A percentile compares a stretch with the other conserved stretches of the same genome.
phyloP scores from a whole-genome alignment of 2,797 vertebrate species.

The Muraenolepis orangiensis region DNA sequence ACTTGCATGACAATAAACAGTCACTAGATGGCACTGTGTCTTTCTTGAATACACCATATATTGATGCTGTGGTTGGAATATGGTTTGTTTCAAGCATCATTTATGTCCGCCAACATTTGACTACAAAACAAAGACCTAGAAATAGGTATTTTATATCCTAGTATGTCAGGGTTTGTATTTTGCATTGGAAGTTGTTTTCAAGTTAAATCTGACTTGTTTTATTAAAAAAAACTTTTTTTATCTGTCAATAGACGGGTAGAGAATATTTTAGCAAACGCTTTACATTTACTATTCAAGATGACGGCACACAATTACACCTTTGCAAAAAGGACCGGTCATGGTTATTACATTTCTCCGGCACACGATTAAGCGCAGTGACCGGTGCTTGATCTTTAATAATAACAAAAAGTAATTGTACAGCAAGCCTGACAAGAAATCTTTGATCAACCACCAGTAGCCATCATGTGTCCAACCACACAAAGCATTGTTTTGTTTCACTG shows the following conservation, averaged over 20 bases:
- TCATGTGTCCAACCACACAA: slow-evolving; percentile 47
- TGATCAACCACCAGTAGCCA: slow-evolving; percentile 55
- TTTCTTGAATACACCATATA: slow-evolving; percentile 20
- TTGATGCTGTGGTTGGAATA: slow-evolving; percentile 1
- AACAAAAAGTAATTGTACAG: slow-evolving; percentile 30
- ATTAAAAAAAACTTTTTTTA: too few relatives aligned
- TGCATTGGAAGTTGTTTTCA: not conserved
- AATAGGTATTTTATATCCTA: not conserved
- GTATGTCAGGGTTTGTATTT: not conserved
- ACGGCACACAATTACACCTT: not conserved
- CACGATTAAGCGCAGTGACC: not conserved
- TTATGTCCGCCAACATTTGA: not conserved
- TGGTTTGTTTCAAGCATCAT: slow-evolving; percentile 3
- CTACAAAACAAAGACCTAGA: not conserved
- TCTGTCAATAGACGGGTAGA: not conserved
- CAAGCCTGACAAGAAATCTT: slow-evolving; percentile 56
- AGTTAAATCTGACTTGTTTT: not conserved
- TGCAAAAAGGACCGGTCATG: not conserved
- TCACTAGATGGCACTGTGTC: slow-evolving; percentile 64
- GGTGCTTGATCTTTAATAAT: not conserved
- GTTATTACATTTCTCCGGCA: not conserved
- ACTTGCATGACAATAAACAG: slow-evolving; percentile 35
- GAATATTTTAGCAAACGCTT: not conserved
- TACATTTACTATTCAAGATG: not conserved
- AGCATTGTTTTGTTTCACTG: slow-evolving; percentile 60